Evolutionary conservation across 1,140 invertebrate species (phyloP).

Genomic region (Drosophila arizonae): DNA sequence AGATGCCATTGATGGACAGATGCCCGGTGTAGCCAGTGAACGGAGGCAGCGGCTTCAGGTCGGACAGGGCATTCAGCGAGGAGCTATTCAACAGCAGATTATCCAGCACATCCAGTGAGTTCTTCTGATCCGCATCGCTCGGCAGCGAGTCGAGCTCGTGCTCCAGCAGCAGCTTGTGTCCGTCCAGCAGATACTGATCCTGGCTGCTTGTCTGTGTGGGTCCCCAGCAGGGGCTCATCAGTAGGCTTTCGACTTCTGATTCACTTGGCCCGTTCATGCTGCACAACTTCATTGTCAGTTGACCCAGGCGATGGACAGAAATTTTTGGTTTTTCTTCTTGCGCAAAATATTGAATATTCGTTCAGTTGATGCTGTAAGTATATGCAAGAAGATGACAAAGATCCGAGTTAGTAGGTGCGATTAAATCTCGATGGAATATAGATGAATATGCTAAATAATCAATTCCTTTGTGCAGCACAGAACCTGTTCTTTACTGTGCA

Average conservation of each 20-base stretch:
- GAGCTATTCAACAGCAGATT: conserved; percentile 86
- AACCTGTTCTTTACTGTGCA: too few species aligned
- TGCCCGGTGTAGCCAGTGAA: conserved; percentile 93
- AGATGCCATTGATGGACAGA: conserved; percentile 91
- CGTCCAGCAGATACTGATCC: conserved; percentile 82
- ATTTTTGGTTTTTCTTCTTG: conserved; percentile 28
- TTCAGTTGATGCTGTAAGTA: conserved; percentile 23
- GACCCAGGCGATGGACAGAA: conserved; percentile 57
- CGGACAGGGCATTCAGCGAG: conserved; percentile 87
- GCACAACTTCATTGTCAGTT: conserved; percentile 83
- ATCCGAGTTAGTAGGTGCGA: not conserved
- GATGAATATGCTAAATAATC: too few species aligned
- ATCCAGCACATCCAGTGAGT: conserved; percentile 86
- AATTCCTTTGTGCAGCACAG: too few species aligned
- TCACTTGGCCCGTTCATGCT: conserved; percentile 83
- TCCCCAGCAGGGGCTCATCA: conserved; percentile 83
- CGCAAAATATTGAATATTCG: not conserved
- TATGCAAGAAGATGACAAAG: not conserved
- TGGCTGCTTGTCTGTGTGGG: conserved; percentile 78
- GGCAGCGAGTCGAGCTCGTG: conserved; percentile 82
- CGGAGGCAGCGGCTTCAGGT: conserved; percentile 93
- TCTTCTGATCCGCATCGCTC: conserved; percentile 83
- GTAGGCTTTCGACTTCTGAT: conserved; percentile 83
- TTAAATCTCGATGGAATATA: not conserved
- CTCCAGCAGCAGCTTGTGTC: conserved; percentile 81